Evolutionary conservation across 2,797 vertebrate species (phyloP).

Genomic region (Diplodus puntazzo): DNA sequence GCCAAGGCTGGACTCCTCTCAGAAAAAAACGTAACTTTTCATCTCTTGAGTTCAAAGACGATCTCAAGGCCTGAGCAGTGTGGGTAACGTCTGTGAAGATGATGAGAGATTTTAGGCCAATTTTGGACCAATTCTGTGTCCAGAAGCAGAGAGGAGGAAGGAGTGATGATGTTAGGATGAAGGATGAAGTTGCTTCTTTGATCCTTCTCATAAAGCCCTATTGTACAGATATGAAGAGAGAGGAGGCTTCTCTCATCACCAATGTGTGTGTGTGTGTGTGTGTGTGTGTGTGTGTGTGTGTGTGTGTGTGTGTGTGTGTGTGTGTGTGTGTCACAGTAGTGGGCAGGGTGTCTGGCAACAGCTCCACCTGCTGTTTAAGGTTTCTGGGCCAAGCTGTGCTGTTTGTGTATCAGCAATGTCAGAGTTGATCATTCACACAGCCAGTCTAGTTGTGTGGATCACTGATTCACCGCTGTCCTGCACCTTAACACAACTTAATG

Average conservation of each 20-base stretch:
- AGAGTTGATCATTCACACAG: not conserved
- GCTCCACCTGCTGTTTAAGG: conserved; percentile 54
- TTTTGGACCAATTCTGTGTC: conserved; percentile 26
- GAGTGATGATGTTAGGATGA: conserved; percentile 60
- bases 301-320: not conserved
- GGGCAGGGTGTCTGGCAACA: conserved; percentile 28
- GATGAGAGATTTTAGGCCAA: conserved; percentile 32
- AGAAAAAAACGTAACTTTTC: conserved; percentile 17
- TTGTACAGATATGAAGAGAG: conserved; percentile 64
- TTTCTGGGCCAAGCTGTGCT: not conserved
- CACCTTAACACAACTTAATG: not conserved
- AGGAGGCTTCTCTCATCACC: conserved; percentile 60
- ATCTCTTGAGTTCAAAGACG: conserved; percentile 17
- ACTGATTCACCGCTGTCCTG: not conserved
- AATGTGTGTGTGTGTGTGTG: conserved; percentile 3
- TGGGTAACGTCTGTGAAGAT: conserved; percentile 17
- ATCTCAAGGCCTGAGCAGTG: conserved; percentile 13
- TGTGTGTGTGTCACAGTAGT: not conserved
- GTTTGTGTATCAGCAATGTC: not conserved
- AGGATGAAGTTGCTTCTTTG: conserved; percentile 47
- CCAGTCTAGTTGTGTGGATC: not conserved
- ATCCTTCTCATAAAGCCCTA: conserved; percentile 69
- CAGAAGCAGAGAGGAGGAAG: conserved; percentile 14
- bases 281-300: conserved; percentile 24
- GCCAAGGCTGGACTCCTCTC: not conserved